Evolutionary conservation across 2,888 invertebrate genomes (phyloP), one percentile per base, ranked within the genome.

Genomic region (Archips crataeganus): DNA sequence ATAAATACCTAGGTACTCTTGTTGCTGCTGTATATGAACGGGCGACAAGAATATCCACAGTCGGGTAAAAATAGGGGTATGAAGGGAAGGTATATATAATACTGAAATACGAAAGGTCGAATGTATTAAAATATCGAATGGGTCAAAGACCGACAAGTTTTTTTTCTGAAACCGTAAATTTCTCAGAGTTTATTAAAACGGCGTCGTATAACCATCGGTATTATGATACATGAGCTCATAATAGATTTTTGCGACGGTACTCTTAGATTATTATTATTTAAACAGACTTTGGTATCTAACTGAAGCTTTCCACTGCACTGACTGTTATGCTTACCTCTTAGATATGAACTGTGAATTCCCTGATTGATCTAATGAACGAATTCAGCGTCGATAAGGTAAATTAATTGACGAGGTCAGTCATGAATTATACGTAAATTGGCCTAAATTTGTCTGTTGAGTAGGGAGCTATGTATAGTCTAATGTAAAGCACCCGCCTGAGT

Each of bases 331-430:
- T 68, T 59, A 67, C 32, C 68, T 77, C 75, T 75, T 65, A 65
- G 65, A 75, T 71, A 71, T 75, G 67, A 75, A 77, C 71, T 78
- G 77, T 80, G 87, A 90, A 74, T 65, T 63, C 47, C 13, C 63
- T 60, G 64, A 88, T 88, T 81, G 75, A 78, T 79, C 79, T 87
- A 84, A 89, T 91, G 87, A 89, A 81, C 81, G 84, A 80, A 85
- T 85, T 84, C 82, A 84, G 81, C 84, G 82, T 82, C 85, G 85
- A 85, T 87, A 84, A 85, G 84, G 90, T 89, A 86, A 88, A 89
- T 89, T 90, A 91, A 88, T 90, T 85, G 87, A 87, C 85, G 90
- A 92, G 91, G 91, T 90, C 90, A 88, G 82, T 81, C 81, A 81
- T n/a, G 84, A 90, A 87, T 87, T 85, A 84, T 81, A 82, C 84